phyloP scores from a whole-genome alignment of 2,113 vertebrate genomes.

The Sinosuthora webbiana region DNA sequence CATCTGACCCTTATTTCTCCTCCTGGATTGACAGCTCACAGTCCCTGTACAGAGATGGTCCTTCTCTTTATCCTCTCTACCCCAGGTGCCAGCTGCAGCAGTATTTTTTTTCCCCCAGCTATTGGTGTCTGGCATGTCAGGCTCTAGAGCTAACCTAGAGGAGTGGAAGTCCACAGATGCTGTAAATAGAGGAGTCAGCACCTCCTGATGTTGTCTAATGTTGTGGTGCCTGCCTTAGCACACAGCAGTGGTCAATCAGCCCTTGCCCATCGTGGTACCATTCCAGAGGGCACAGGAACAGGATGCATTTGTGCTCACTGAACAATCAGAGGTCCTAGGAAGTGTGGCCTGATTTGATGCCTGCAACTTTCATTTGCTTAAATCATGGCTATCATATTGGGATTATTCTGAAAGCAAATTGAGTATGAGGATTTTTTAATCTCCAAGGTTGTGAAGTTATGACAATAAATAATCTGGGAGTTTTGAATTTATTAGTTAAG shows the following conservation, averaged over 20 bases:
- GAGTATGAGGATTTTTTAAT: not conserved
- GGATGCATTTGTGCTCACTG: not conserved
- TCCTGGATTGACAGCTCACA: not conserved
- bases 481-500: not conserved
- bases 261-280: accelerated
- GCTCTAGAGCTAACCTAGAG: not conserved
- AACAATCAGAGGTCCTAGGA: not conserved
- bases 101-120: not conserved
- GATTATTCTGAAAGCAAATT: not conserved
- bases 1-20: not conserved
- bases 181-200: not conserved
- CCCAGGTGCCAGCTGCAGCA: not conserved
- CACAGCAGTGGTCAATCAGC: accelerated
- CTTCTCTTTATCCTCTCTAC: not conserved
- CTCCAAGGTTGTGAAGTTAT: not conserved
- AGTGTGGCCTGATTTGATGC: not conserved
- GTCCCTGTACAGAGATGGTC: not conserved
- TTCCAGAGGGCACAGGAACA: not conserved
- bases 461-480: not conserved
- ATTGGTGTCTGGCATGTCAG: not conserved
- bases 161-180: not conserved
- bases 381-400: not conserved
- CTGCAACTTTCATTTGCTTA: not conserved
- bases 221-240: not conserved
- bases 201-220: not conserved